A percentile compares a stretch with the other conserved stretches of the same genome.
Evolutionary conservation across 2,113 vertebrate genomes (phyloP).

Genomic region (Columbina picui): DNA sequence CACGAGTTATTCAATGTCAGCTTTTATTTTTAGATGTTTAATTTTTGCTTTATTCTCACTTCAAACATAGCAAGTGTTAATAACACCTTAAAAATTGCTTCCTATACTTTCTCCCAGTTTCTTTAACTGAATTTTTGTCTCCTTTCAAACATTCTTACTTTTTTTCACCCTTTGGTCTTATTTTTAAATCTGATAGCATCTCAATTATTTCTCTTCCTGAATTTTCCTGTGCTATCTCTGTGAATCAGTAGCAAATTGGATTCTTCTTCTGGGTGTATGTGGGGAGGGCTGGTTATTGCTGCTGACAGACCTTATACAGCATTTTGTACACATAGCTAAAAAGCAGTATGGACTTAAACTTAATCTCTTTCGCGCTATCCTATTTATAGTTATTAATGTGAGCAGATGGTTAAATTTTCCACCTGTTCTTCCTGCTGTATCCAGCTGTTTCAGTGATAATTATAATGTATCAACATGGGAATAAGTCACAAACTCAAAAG

Average conservation of each 20-base stretch:
- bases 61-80: not conserved
- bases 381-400: constrained; percentile 13
- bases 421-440: constrained; percentile 39
- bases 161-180: not conserved
- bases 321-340: not conserved
- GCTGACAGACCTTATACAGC: not conserved
- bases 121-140: constrained; percentile 8
- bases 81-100: constrained; percentile 33
- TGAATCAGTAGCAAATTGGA: not conserved
- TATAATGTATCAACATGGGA: constrained; percentile 25
- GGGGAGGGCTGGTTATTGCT: not conserved
- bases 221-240: not conserved
- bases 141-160: not conserved
- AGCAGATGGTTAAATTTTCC: constrained; percentile 41
- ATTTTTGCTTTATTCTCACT: constrained; percentile 7
- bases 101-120: not conserved
- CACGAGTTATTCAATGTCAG: not conserved
- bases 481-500: not conserved
- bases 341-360: not conserved
- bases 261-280: not conserved
- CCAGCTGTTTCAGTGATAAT: constrained; percentile 46
- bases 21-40: constrained; percentile 21
- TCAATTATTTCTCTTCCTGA: not conserved
- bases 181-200: not conserved
- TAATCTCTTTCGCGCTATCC: not conserved